These are phyloP conservation scores for Pantherophis vulpinus DNA, from an alignment of 2,797 vertebrate genomes.

Conservation along the genomic window DNA sequence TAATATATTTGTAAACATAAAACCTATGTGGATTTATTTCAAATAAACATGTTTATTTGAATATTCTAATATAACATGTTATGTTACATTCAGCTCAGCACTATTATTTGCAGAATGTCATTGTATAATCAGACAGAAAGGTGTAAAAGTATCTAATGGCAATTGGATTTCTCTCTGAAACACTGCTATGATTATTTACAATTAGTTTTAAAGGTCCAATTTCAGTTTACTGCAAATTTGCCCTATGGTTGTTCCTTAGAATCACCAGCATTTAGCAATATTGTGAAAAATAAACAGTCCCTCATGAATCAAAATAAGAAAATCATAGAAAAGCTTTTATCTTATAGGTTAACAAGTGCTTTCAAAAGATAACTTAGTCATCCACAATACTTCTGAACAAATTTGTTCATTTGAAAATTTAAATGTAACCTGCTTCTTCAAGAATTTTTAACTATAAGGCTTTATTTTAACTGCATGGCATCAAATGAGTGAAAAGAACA, in stretches of 20 bases:
- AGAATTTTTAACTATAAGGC: accelerated
- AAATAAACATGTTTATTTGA: background rate
- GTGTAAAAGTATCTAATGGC: background rate
- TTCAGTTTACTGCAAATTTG: constrained; percentile 1
- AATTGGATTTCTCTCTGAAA: accelerated
- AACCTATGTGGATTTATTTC: background rate
- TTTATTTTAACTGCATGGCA: background rate
- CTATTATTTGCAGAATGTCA: background rate
- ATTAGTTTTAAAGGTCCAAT: background rate
- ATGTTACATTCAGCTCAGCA: background rate
- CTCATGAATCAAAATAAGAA: background rate
- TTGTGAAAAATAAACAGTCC: background rate
- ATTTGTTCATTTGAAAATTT: background rate
- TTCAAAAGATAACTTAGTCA: background rate
- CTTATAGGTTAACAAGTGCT: background rate
- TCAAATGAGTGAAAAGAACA: background rate
- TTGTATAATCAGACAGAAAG: background rate
- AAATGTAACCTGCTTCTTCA: accelerated
- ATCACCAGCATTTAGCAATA: background rate
- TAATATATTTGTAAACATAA: background rate
- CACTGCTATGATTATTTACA: background rate
- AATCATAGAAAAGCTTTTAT: background rate
- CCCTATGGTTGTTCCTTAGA: background rate
- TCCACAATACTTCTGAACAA: background rate
- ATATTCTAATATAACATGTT: background rate